Percentiles rank a stretch among this genome's conserved stretches.
Evolutionary conservation across 2,113 vertebrate species (phyloP).

Genomic region (Heloderma charlesbogerti): DNA sequence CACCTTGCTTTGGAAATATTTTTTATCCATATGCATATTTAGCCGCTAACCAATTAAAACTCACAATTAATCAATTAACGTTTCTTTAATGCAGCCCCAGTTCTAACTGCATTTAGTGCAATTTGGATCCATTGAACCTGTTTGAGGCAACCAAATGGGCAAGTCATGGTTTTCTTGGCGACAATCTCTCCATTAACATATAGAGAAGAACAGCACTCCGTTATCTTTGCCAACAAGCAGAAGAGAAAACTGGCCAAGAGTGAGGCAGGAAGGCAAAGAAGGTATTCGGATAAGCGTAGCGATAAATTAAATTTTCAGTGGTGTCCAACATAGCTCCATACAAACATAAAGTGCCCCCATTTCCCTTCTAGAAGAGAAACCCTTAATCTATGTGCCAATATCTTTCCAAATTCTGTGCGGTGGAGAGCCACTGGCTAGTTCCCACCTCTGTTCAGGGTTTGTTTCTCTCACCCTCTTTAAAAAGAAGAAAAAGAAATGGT

Average conservation of each 20-base stretch:
- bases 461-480: background rate
- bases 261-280: constrained; percentile 33
- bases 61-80: background rate
- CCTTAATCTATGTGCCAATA: constrained; percentile 42
- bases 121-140: background rate
- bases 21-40: background rate
- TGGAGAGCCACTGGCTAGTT: constrained; percentile 60
- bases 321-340: constrained; percentile 32
- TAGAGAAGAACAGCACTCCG: constrained; percentile 20
- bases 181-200: constrained; percentile 14
- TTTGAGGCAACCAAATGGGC: constrained; percentile 20
- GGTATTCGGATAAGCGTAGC: constrained; percentile 15
- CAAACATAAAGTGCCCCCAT: constrained; percentile 2
- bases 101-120: background rate
- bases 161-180: constrained; percentile 50
- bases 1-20: background rate
- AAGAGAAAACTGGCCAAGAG: constrained; percentile 52
- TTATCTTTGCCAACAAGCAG: constrained; percentile 43
- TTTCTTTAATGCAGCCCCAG: background rate
- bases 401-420: constrained; percentile 49
- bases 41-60: background rate
- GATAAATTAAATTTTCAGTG: constrained; percentile 43
- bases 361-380: constrained; percentile 52
- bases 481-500: constrained; percentile 20
- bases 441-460: constrained; percentile 21